Conservation (phyloP, 2,888 invertebrate genomes). For the Celastrina argiolus region DNA sequence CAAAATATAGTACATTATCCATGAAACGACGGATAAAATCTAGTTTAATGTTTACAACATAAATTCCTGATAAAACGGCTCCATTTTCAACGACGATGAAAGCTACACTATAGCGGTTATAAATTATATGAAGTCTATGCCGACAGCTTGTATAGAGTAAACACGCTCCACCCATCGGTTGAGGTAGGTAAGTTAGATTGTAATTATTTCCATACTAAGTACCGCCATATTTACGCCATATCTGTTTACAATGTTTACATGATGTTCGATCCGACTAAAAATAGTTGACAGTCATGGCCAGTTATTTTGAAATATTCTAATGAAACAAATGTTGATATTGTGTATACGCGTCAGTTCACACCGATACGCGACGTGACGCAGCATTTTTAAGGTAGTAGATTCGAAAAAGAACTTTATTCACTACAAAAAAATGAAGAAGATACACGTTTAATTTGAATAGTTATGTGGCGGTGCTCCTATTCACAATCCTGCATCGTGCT, state of each 20-base stretch:
- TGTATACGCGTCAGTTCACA: no score
- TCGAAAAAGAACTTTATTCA: no score
- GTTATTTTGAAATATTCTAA: neutral
- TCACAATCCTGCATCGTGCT: no score
- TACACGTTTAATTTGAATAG: no score
- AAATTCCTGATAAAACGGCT: neutral
- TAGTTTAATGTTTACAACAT: neutral
- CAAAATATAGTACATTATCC: neutral
- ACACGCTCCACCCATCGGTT: neutral
- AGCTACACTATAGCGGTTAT: constrained; percentile 6
- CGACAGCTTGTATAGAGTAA: neutral
- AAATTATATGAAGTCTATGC: neutral
- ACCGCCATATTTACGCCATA: neutral
- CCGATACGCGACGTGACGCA: no score
- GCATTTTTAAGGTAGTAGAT: no score
- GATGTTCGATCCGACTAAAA: neutral
- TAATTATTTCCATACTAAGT: neutral
- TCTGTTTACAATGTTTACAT: neutral
- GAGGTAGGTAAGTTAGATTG: neutral
- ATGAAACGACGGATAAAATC: neutral
- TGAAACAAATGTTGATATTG: constrained; percentile 8
- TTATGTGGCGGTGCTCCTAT: no score
- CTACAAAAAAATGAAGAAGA: no score
- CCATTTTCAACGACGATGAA: constrained; percentile 1
- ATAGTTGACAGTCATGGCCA: neutral